These are phyloP conservation scores for Eriosoma lanigerum DNA, from an alignment of 1,140 invertebrate species.

Conservation along the genomic window DNA sequence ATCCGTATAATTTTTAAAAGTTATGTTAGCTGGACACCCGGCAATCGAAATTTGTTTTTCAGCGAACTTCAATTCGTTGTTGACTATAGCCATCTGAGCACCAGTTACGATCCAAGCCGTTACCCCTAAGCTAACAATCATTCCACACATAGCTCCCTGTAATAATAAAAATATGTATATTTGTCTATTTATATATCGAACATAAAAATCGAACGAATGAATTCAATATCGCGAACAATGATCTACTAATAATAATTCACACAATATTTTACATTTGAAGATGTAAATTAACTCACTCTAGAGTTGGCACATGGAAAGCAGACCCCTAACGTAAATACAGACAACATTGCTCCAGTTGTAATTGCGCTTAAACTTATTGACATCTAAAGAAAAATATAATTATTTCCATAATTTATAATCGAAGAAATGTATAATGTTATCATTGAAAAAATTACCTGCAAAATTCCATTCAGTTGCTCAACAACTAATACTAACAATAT, in stretches of 20 bases:
- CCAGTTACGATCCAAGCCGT: slow-evolving; percentile 84
- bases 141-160: slow-evolving; percentile 80
- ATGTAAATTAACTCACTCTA: slow-evolving; percentile 51
- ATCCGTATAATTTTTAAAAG: background rate
- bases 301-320: slow-evolving; percentile 73
- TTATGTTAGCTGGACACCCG: slow-evolving; percentile 51
- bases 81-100: slow-evolving; percentile 72
- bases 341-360: slow-evolving; percentile 73
- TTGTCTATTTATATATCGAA: too few species aligned
- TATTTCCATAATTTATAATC: too few species aligned
- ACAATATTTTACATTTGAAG: too few species aligned
- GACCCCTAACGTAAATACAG: slow-evolving; percentile 76
- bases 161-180: too few species aligned
- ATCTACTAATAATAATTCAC: too few species aligned
- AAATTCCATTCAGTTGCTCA: slow-evolving; percentile 65
- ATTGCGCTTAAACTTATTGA: slow-evolving; percentile 69
- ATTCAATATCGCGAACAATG: too few species aligned
- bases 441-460: slow-evolving; percentile 29
- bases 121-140: slow-evolving; percentile 68
- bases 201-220: too few species aligned
- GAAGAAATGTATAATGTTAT: too few species aligned
- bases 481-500: slow-evolving; percentile 70
- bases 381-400: slow-evolving; percentile 57
- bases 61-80: slow-evolving; percentile 63
- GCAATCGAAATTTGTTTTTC: slow-evolving; percentile 54